phyloP scores from a whole-genome alignment of 2,113 vertebrate genomes.

The Ranitomeya variabilis region DNA sequence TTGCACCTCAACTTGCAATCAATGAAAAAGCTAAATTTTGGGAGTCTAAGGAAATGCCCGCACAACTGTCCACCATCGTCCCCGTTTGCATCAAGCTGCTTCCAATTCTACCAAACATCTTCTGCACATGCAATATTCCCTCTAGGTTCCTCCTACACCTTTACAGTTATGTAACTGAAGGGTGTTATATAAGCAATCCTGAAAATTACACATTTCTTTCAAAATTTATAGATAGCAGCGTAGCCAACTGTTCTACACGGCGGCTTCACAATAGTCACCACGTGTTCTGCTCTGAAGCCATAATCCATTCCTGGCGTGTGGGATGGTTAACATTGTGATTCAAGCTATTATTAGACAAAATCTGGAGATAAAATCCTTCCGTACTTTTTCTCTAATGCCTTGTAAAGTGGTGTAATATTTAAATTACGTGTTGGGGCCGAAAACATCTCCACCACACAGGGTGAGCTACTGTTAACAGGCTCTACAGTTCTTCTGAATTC shows the following conservation, averaged over 20 bases:
- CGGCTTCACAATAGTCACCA: background rate
- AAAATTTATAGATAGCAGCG: slow-evolving; percentile 35
- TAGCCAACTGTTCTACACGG: background rate
- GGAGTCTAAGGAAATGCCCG: background rate
- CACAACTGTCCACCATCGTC: background rate
- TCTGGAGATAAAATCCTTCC: slow-evolving; percentile 10
- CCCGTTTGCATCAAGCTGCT: background rate
- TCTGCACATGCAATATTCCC: slow-evolving; percentile 2
- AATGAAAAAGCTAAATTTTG: background rate
- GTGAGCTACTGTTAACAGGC: background rate
- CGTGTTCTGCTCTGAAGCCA: background rate
- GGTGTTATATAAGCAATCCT: slow-evolving; percentile 41
- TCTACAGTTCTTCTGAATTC: background rate
- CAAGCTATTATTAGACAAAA: slow-evolving; percentile 46
- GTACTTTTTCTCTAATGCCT: slow-evolving; percentile 10
- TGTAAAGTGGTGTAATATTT: slow-evolving; percentile 44
- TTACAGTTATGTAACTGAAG: slow-evolving; percentile 39
- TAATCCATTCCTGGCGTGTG: slow-evolving; percentile 40
- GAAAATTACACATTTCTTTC: slow-evolving; percentile 47
- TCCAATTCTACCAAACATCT: background rate
- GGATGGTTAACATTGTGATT: slow-evolving; percentile 29
- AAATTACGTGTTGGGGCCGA: slow-evolving; percentile 37
- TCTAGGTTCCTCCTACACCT: slow-evolving; percentile 34
- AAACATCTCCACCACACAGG: background rate
- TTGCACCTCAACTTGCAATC: background rate